Conservation (phyloP, 2,113 vertebrate species). For the Ibidorhyncha struthersii region DNA sequence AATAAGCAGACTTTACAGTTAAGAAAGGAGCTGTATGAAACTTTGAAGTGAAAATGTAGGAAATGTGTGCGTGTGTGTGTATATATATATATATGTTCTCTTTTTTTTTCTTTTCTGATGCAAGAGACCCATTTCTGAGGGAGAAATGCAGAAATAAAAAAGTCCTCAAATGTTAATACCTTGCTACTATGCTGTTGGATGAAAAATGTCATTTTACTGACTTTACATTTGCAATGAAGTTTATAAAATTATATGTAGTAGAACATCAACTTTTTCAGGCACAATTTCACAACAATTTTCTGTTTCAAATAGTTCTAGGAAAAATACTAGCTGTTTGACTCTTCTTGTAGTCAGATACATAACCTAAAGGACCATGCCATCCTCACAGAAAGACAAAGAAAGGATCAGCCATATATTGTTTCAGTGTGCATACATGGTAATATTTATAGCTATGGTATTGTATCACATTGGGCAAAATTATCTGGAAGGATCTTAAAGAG, state of each 20-base stretch:
- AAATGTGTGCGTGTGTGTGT: not conserved
- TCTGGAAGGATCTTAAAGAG: not conserved
- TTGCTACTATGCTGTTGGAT: not conserved
- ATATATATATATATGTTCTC: not conserved
- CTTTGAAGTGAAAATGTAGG: not conserved
- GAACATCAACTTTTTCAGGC: constrained; percentile 11
- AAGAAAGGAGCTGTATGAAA: not conserved
- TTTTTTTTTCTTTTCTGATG: not conserved
- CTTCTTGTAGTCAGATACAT: not conserved
- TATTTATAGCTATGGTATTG: not conserved
- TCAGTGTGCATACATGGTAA: not conserved
- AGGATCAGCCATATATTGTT: not conserved
- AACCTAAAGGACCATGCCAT: not conserved
- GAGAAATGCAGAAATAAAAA: not conserved
- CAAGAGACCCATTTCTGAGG: not conserved
- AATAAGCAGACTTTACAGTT: not conserved
- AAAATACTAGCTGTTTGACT: not conserved
- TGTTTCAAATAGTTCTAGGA: not conserved
- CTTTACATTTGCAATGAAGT: not conserved
- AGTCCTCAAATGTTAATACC: not conserved
- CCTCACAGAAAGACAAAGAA: not conserved
- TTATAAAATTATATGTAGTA: constrained; percentile 16
- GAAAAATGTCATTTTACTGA: not conserved
- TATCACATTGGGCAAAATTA: not conserved
- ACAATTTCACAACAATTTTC: constrained; percentile 10